phyloP scores from a whole-genome alignment of 2,888 invertebrate species.

The Macrophya annulata region DNA sequence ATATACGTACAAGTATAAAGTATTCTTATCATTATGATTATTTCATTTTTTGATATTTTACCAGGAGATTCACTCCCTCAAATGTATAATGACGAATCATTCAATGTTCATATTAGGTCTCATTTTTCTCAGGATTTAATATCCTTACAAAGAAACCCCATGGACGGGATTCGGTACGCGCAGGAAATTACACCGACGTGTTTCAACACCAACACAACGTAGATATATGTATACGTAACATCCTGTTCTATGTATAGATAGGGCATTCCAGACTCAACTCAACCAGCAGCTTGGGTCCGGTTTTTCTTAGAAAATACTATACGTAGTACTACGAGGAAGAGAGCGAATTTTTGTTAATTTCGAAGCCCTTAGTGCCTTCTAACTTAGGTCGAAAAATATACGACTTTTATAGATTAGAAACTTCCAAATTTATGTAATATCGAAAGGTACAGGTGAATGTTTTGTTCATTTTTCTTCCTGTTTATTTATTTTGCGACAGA shows the following conservation, averaged over 20 bases:
- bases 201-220: not conserved
- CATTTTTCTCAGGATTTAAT: not conserved
- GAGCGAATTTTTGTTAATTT: not conserved
- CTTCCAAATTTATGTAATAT: not conserved
- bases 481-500: not conserved
- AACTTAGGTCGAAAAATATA: not conserved
- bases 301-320: conserved; percentile 30
- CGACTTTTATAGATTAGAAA: not conserved
- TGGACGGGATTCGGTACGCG: not conserved
- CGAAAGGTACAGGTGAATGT: not conserved
- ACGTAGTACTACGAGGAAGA: not conserved
- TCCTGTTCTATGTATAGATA: conserved; percentile 32
- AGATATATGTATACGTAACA: not conserved
- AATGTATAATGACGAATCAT: not conserved
- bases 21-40: not conserved
- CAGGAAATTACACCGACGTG: conserved; percentile 6
- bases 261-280: conserved; percentile 22
- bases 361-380: not conserved
- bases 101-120: not conserved
- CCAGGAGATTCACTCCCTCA: not conserved
- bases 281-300: not conserved
- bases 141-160: conserved; percentile 18
- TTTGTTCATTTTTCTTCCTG: not conserved
- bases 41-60: not conserved
- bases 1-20: not conserved